Percentiles rank a stretch among this genome's conserved stretches.
These are phyloP conservation scores for Platygyra sinensis DNA, from an alignment of 64 coral and sea anemone species.

Conservation along the genomic window DNA sequence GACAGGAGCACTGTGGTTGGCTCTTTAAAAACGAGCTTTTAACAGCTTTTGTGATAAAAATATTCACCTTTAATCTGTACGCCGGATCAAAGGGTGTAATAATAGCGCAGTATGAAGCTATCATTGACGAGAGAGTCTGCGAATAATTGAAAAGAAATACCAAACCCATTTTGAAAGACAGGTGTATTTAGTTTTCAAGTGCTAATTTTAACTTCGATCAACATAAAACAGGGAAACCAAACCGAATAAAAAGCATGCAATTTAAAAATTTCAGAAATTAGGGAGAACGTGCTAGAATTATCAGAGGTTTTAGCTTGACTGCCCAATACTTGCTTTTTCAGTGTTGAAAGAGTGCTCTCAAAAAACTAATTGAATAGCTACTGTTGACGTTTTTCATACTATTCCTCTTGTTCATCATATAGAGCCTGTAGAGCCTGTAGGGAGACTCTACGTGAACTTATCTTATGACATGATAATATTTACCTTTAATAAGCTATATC, in stretches of 20 bases:
- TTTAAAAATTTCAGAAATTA: no score
- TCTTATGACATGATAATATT: neutral
- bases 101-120: neutral
- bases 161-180: neutral
- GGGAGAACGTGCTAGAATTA: no score
- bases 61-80: neutral
- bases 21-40: neutral
- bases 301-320: no score
- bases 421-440: neutral
- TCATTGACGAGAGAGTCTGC: neutral
- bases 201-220: no score
- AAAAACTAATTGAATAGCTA: no score
- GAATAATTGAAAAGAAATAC: neutral
- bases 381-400: neutral
- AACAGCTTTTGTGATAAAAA: neutral
- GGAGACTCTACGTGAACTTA: neutral
- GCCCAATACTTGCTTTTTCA: no score
- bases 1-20: neutral
- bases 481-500: neutral
- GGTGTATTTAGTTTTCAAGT: neutral
- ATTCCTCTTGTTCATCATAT: neutral
- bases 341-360: no score
- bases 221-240: no score
- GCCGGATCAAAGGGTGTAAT: neutral
- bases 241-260: no score